Conservation (phyloP, 2,888 invertebrate genomes). For the Himalopsyche tibetana region DNA sequence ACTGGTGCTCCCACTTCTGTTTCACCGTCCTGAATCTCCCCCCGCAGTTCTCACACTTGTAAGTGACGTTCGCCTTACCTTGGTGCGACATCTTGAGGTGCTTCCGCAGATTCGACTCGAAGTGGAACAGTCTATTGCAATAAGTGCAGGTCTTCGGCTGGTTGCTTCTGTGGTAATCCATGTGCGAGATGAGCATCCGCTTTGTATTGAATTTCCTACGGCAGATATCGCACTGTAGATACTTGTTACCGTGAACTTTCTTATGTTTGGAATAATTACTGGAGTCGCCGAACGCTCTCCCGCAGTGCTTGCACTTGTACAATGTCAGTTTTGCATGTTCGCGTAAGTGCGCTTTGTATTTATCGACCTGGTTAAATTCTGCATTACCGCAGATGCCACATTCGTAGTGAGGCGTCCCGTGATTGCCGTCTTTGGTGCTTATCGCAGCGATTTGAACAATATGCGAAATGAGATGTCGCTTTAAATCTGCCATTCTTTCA, state of each 20-base stretch:
- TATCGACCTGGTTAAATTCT: slow-evolving; percentile 72
- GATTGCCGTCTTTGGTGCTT: slow-evolving; percentile 71
- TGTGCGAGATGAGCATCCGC: slow-evolving; percentile 73
- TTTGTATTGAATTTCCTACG: slow-evolving; percentile 75
- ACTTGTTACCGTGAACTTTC: slow-evolving; percentile 73
- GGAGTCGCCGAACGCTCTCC: slow-evolving; percentile 75
- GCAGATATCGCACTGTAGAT: slow-evolving; percentile 74
- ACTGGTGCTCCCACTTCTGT: slow-evolving; percentile 76
- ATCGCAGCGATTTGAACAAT: slow-evolving; percentile 72
- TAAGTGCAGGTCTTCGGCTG: slow-evolving; percentile 70
- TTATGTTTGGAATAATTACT: slow-evolving; percentile 77
- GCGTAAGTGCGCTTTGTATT: slow-evolving; percentile 74
- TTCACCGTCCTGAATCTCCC: slow-evolving; percentile 70
- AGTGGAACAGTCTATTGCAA: slow-evolving; percentile 72
- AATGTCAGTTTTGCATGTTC: slow-evolving; percentile 75
- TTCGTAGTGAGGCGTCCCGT: slow-evolving; percentile 71
- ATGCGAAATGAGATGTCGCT: slow-evolving; percentile 76
- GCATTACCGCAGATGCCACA: slow-evolving; percentile 72
- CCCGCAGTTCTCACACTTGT: slow-evolving; percentile 72
- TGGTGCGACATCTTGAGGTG: slow-evolving; percentile 72
- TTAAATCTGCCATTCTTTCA: slow-evolving; percentile 73
- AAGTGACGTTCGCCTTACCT: slow-evolving; percentile 68
- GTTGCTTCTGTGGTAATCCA: slow-evolving; percentile 73
- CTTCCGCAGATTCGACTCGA: slow-evolving; percentile 74
- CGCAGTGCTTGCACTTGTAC: slow-evolving; percentile 75